These are phyloP conservation scores for Lymantria monacha DNA, from an alignment of 2,888 invertebrate species.

Conservation along the genomic window DNA sequence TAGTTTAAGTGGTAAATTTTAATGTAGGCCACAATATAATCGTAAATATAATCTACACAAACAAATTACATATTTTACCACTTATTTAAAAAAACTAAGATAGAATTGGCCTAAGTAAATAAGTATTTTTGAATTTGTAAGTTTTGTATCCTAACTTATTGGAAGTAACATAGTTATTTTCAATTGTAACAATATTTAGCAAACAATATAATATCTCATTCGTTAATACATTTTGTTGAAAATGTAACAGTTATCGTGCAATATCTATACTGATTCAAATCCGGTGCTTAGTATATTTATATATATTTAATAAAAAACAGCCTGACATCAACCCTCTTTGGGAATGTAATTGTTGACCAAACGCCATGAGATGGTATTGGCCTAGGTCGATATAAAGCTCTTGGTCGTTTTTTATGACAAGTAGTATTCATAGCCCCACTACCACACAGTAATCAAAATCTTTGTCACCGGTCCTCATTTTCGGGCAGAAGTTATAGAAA, in stretches of 20 bases:
- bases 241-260: constrained; percentile 53
- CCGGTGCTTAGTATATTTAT: constrained; percentile 69
- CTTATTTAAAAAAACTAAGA: constrained; percentile 45
- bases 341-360: too few species aligned
- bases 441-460: too few species aligned
- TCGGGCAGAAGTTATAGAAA: too few species aligned
- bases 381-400: too few species aligned
- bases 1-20: constrained; percentile 63
- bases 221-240: constrained; percentile 42
- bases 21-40: constrained; percentile 47
- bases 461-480: too few species aligned
- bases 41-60: constrained; percentile 40
- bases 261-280: constrained; percentile 52
- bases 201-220: constrained; percentile 40
- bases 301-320: constrained; percentile 26
- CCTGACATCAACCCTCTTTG: too few species aligned
- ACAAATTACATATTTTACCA: constrained; percentile 50
- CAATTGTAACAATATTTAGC: constrained; percentile 35
- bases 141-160: constrained; percentile 65
- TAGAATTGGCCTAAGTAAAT: constrained; percentile 74
- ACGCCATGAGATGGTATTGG: too few species aligned
- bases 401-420: too few species aligned
- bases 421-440: too few species aligned
- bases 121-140: constrained; percentile 69
- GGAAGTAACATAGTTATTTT: constrained; percentile 48